phyloP scores from a whole-genome alignment of 2,113 vertebrate species.

The Zapus hudsonius region DNA sequence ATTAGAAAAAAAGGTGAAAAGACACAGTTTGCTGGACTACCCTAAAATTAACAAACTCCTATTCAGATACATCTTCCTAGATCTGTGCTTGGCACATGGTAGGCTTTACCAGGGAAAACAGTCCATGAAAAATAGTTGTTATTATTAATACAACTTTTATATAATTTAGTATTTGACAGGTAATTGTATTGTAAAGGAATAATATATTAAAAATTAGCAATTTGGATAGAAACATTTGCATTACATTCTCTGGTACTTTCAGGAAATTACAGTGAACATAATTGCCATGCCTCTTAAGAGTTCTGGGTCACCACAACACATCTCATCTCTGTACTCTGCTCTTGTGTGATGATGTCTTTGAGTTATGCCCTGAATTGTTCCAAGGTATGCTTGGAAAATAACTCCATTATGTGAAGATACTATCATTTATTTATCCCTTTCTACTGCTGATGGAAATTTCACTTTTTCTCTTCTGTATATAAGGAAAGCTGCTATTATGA shows the following conservation, averaged over 20 bases:
- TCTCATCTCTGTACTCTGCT: background rate
- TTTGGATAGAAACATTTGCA: background rate
- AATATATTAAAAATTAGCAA: background rate
- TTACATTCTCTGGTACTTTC: background rate
- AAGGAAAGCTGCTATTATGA: background rate
- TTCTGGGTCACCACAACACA: background rate
- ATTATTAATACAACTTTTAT: background rate
- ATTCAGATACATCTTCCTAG: background rate
- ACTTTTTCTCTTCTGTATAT: background rate
- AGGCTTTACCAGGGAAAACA: background rate
- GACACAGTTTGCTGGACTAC: background rate
- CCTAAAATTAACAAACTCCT: background rate
- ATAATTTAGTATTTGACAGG: background rate
- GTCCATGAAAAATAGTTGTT: background rate
- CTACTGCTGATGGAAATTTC: background rate
- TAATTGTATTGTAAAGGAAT: slow-evolving; percentile 7
- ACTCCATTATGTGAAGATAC: background rate
- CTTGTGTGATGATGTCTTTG: background rate
- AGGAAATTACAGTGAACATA: background rate
- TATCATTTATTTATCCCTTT: background rate
- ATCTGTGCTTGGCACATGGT: background rate
- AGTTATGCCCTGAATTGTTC: background rate
- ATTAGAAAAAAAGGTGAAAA: background rate
- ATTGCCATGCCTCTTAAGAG: background rate
- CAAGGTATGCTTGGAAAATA: background rate